These are phyloP conservation scores for Tapirus indicus DNA, from an alignment of 2,797 vertebrate genomes.

Conservation along the genomic window DNA sequence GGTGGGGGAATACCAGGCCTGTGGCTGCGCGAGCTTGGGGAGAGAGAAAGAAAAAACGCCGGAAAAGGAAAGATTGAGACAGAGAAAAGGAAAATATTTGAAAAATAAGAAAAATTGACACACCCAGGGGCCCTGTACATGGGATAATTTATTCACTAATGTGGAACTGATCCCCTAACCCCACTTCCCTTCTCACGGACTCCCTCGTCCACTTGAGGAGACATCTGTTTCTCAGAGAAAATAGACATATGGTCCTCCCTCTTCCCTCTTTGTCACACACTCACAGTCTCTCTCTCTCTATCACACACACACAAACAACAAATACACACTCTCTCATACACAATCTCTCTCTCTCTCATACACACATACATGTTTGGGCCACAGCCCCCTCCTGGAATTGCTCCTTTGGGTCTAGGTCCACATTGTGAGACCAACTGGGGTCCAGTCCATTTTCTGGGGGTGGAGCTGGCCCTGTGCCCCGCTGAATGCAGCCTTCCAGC, in stretches of 20 bases:
- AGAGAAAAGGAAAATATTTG: not conserved
- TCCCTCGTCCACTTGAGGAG: not conserved
- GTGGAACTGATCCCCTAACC: not conserved
- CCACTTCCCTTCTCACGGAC: not conserved
- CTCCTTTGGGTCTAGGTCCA: not conserved
- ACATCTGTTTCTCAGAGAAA: constrained; percentile 66
- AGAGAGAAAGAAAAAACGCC: not conserved
- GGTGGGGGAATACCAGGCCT: fast-evolving
- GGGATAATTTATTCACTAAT: not conserved
- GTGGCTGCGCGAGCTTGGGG: not conserved
- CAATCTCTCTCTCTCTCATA: not conserved
- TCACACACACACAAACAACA: not conserved
- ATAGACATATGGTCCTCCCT: constrained; percentile 23
- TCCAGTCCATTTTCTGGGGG: not conserved
- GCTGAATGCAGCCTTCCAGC: not conserved
- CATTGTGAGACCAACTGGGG: not conserved
- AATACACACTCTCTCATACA: not conserved
- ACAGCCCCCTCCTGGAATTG: not conserved
- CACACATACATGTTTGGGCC: not conserved
- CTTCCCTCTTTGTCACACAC: constrained; percentile 39
- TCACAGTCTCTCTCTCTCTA: not conserved
- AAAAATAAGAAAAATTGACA: not conserved
- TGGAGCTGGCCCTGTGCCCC: not conserved
- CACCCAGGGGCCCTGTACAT: not conserved
- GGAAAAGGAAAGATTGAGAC: not conserved